These are phyloP conservation scores for Pherbina coryleti DNA, from an alignment of 2,888 invertebrate species.

Conservation along the genomic window DNA sequence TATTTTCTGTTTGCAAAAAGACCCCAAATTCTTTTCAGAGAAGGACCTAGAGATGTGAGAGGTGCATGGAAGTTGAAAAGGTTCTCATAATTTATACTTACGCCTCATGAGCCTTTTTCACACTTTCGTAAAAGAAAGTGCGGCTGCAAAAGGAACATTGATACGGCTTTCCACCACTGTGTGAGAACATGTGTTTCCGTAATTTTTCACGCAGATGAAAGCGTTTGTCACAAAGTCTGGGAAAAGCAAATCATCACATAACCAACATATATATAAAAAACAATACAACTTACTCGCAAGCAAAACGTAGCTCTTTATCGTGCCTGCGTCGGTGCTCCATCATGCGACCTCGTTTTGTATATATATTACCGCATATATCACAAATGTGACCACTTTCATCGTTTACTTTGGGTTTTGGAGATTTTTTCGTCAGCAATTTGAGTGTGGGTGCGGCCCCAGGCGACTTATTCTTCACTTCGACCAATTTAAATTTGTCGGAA, in stretches of 20 bases:
- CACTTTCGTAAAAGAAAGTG: constrained; percentile 65
- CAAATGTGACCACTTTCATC: constrained; percentile 60
- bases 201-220: constrained; percentile 63
- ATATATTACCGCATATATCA: constrained; percentile 65
- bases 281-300: constrained; percentile 62
- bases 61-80: no score
- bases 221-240: constrained; percentile 60
- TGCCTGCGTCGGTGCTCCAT: constrained; percentile 65
- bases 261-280: neutral
- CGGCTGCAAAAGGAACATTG: constrained; percentile 64
- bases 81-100: constrained; percentile 46
- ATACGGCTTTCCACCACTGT: constrained; percentile 63
- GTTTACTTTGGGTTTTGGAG: constrained; percentile 21
- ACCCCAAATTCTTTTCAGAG: no score
- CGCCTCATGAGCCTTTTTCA: constrained; percentile 64
- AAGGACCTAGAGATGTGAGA: no score
- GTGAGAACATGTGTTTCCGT: constrained; percentile 64
- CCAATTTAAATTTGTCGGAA: neutral
- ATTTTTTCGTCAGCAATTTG: constrained; percentile 1
- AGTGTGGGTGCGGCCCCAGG: neutral
- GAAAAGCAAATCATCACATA: neutral
- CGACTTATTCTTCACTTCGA: neutral
- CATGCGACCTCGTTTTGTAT: constrained; percentile 63
- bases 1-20: no score
- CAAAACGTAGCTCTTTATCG: constrained; percentile 57